phyloP scores from a whole-genome alignment of 2,797 vertebrate genomes.

The Molossus alvarezi region DNA sequence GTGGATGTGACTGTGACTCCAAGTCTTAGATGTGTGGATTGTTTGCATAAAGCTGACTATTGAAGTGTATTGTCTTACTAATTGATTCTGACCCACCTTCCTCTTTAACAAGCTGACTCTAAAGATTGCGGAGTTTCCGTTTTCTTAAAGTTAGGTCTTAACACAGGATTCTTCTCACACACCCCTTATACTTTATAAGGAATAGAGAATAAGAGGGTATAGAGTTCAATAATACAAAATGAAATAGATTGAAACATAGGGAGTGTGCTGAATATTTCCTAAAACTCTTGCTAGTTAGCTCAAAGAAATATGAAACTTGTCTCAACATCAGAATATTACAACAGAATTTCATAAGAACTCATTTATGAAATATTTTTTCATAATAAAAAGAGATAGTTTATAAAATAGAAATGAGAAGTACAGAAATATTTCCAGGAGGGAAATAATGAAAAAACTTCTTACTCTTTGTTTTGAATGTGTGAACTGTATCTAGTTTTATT shows the following conservation, averaged over 20 bases:
- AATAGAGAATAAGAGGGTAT: neutral
- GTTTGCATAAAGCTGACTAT: neutral
- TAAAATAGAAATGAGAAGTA: neutral
- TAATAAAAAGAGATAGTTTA: neutral
- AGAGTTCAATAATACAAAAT: slow-evolving; percentile 23
- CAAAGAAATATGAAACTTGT: slow-evolving; percentile 32
- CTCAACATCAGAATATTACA: neutral
- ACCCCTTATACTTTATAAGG: neutral
- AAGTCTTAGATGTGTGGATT: neutral
- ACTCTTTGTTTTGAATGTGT: neutral
- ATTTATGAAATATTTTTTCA: slow-evolving; percentile 45
- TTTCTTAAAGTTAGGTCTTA: neutral
- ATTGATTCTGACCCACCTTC: neutral
- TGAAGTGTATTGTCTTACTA: neutral
- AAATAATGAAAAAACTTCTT: neutral
- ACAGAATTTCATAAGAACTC: slow-evolving; percentile 21
- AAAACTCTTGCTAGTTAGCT: neutral
- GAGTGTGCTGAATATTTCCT: neutral
- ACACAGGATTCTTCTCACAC: neutral
- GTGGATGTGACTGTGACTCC: neutral
- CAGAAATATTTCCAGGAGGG: neutral
- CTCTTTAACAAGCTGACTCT: neutral
- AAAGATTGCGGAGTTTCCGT: neutral
- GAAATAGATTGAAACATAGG: neutral
- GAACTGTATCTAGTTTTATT: neutral